Conservation (phyloP, 1,140 invertebrate species). For the Papilio dardanus region DNA sequence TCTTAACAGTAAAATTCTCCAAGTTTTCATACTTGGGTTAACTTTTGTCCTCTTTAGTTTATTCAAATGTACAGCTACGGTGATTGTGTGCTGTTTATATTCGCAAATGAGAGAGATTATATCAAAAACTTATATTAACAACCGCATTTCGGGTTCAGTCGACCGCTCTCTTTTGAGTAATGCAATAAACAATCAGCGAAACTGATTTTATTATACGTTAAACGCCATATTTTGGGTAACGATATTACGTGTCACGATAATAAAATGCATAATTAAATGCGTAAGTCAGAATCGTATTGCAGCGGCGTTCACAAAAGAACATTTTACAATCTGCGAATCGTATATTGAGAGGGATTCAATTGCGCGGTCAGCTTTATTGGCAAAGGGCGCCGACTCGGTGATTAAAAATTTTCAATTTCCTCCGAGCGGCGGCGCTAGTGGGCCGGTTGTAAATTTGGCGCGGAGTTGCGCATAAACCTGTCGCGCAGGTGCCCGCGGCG, state of each 20-base stretch:
- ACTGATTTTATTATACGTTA: slow-evolving; percentile 28
- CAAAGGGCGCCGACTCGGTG: slow-evolving; percentile 66
- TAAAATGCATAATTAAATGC: slow-evolving; percentile 42
- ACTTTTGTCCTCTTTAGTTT: neutral
- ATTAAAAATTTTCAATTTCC: slow-evolving; percentile 75
- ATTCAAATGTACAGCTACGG: neutral
- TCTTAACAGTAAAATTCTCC: too few species aligned
- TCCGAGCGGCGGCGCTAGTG: slow-evolving; percentile 50
- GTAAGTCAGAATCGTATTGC: slow-evolving; percentile 58
- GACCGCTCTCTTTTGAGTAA: slow-evolving; percentile 12
- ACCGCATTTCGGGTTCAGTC: slow-evolving; percentile 9
- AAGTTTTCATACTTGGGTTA: neutral
- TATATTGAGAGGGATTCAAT: slow-evolving; percentile 58
- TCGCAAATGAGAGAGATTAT: neutral
- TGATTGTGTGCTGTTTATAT: neutral
- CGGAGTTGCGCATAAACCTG: slow-evolving; percentile 70
- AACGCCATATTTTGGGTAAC: slow-evolving; percentile 22
- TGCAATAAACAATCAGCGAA: slow-evolving; percentile 14
- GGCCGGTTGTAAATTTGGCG: slow-evolving; percentile 70
- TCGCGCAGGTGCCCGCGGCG: slow-evolving; percentile 69
- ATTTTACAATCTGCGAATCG: slow-evolving; percentile 68
- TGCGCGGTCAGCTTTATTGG: slow-evolving; percentile 50
- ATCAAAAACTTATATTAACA: neutral
- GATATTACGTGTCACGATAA: slow-evolving; percentile 27
- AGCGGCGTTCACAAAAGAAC: slow-evolving; percentile 58